phyloP scores from a whole-genome alignment of 2,797 vertebrate genomes.

The Leucoraja ocellata region DNA sequence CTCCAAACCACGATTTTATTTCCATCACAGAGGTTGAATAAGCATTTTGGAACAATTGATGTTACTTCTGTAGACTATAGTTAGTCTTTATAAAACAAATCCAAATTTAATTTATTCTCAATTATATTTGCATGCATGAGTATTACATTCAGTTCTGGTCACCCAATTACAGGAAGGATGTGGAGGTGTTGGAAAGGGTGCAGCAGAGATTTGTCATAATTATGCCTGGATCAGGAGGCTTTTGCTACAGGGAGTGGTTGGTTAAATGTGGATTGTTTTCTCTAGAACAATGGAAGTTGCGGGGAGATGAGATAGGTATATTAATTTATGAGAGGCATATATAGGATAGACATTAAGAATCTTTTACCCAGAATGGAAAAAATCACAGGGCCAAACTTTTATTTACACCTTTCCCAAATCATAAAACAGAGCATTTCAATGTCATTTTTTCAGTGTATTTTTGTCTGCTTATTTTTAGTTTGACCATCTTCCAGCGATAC shows the following conservation, averaged over 20 bases:
- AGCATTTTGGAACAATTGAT: neutral
- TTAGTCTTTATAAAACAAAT: neutral
- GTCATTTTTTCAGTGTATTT: constrained; percentile 35
- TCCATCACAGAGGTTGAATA: neutral
- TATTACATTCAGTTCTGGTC: too few species aligned
- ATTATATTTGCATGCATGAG: neutral
- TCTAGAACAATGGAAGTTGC: too few species aligned
- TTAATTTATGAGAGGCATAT: too few species aligned
- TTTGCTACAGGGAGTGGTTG: too few species aligned
- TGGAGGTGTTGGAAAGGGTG: too few species aligned
- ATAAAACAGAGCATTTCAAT: constrained; percentile 32
- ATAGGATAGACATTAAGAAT: too few species aligned
- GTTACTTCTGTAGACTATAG: neutral
- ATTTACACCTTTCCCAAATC: constrained; percentile 30
- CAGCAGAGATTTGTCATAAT: too few species aligned
- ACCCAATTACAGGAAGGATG: too few species aligned
- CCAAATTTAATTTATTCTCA: neutral
- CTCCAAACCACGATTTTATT: neutral
- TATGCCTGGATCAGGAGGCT: too few species aligned
- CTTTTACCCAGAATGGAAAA: too few species aligned
- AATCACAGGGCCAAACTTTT: neutral
- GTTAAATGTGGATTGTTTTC: too few species aligned
- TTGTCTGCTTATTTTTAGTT: constrained; percentile 77
- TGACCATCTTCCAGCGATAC: constrained; percentile 90
- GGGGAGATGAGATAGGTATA: too few species aligned